phyloP scores from a whole-genome alignment of 2,888 invertebrate genomes.

The Notodonta dromedarius region DNA sequence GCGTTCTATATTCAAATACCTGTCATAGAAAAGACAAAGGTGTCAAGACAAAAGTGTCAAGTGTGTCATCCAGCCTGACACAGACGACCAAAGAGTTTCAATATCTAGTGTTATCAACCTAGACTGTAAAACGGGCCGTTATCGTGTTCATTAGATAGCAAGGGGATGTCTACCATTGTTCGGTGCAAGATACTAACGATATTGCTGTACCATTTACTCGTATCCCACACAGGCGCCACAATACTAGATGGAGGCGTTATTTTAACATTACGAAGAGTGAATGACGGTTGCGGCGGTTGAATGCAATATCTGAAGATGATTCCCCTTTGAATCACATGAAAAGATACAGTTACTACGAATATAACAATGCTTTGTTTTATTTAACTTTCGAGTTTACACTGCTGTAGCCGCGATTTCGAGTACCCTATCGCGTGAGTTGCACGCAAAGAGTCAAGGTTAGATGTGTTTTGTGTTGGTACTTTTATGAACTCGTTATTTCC shows the following conservation, averaged over 20 bases:
- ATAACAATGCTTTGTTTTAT: slow-evolving; percentile 14
- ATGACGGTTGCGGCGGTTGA: slow-evolving; percentile 28
- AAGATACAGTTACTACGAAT: slow-evolving; percentile 22
- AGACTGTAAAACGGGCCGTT: slow-evolving; percentile 44
- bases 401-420: no score
- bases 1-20: neutral
- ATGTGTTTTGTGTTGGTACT: neutral
- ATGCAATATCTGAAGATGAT: slow-evolving; percentile 25
- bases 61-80: neutral
- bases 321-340: slow-evolving; percentile 28
- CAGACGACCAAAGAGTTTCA: slow-evolving; percentile 30
- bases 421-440: no score
- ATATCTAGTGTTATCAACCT: slow-evolving; percentile 28
- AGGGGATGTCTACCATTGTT: slow-evolving; percentile 65
- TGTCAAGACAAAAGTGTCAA: slow-evolving; percentile 23
- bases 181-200: slow-evolving; percentile 62
- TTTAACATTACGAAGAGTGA: slow-evolving; percentile 43
- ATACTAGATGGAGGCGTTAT: slow-evolving; percentile 57
- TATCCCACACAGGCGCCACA: slow-evolving; percentile 50
- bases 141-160: slow-evolving; percentile 59
- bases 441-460: neutral
- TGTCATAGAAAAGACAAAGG: neutral
- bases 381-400: no score
- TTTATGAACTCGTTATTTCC: slow-evolving; percentile 5
- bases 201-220: slow-evolving; percentile 63